A percentile compares a stretch with the other conserved stretches of the same genome.
These are phyloP conservation scores for Falco columbarius DNA, from an alignment of 2,797 vertebrate species.

Conservation along the genomic window DNA sequence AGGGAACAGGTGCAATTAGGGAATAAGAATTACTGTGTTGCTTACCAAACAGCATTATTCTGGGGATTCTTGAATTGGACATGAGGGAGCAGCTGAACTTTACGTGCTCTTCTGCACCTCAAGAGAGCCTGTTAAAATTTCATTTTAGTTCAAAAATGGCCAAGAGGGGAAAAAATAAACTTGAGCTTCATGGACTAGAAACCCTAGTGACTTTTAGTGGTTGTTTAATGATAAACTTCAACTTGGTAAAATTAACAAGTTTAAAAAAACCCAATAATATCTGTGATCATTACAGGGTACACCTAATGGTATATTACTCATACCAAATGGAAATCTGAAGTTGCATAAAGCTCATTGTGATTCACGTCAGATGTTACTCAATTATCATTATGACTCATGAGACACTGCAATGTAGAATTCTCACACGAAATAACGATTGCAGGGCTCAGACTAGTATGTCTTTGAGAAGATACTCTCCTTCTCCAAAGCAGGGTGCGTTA, in stretches of 20 bases:
- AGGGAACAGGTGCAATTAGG: conserved; percentile 13
- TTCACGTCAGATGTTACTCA: background rate
- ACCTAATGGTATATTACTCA: background rate
- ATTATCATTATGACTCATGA: background rate
- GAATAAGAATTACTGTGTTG: background rate
- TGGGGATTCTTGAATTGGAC: conserved; percentile 21
- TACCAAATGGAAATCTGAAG: background rate
- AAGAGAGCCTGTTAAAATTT: conserved; percentile 60
- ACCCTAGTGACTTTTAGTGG: background rate
- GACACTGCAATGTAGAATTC: background rate
- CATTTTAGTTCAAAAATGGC: conserved; percentile 16
- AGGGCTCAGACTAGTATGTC: background rate
- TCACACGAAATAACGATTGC: background rate
- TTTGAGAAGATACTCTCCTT: background rate
- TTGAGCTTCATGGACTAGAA: conserved; percentile 25
- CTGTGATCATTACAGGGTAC: background rate
- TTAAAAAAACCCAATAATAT: background rate
- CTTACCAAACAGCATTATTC: conserved; percentile 17
- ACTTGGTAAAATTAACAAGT: background rate
- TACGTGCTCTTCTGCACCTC: conserved; percentile 22
- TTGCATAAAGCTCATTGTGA: background rate
- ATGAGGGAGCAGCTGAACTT: conserved; percentile 31
- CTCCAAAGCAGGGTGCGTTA: background rate
- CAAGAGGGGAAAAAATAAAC: background rate
- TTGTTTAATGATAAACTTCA: conserved; percentile 2